phyloP scores from a whole-genome alignment of 2,113 vertebrate species.

The Sigmodon hispidus region DNA sequence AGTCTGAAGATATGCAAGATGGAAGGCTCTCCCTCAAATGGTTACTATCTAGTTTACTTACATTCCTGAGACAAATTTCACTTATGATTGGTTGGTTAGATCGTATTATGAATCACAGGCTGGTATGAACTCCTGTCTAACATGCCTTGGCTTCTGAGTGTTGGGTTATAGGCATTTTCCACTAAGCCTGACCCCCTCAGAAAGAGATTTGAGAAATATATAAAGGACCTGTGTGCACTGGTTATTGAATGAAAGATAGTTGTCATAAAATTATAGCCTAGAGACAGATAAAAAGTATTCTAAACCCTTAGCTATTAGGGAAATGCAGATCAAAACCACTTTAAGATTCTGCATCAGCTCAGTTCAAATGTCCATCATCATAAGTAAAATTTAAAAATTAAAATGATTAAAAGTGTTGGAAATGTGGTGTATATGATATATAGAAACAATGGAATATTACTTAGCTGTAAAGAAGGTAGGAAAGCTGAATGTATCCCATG shows the following conservation, averaged over 20 bases:
- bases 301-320: not conserved
- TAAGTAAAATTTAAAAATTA: too few relatives aligned
- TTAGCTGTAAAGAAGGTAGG: not conserved
- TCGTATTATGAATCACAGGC: not conserved
- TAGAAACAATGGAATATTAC: not conserved
- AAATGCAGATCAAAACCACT: not conserved
- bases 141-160: not conserved
- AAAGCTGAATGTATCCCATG: not conserved
- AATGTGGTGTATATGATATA: not conserved
- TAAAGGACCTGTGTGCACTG: not conserved
- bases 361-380: not conserved
- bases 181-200: not conserved
- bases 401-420: too few relatives aligned
- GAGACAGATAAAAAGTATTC: not conserved
- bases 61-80: not conserved
- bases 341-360: not conserved
- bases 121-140: not conserved
- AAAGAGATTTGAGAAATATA: not conserved
- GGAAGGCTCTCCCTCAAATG: not conserved
- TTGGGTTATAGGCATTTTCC: not conserved
- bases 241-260: not conserved
- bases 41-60: not conserved
- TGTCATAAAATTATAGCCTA: not conserved
- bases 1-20: not conserved
- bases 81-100: not conserved